Evolutionary conservation across 2,888 invertebrate species (phyloP).

Genomic region (Stenichneumon culpator): DNA sequence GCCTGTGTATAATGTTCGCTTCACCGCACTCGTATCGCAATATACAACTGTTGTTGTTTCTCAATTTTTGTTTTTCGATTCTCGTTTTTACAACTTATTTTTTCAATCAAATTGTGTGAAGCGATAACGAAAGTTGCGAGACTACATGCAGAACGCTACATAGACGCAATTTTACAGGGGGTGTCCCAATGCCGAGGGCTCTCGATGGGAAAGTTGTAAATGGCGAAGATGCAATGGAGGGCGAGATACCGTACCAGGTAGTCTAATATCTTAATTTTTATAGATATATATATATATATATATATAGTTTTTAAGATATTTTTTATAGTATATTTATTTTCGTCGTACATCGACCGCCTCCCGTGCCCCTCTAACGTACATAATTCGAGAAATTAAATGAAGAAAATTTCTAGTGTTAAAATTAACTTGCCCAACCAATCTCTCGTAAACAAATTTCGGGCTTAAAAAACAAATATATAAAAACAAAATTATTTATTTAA

Average conservation of each 20-base stretch:
- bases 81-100: too few species aligned
- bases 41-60: too few species aligned
- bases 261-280: background rate
- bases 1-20: too few species aligned
- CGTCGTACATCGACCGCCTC: background rate
- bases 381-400: background rate
- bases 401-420: background rate
- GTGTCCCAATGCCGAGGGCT: constrained; percentile 43
- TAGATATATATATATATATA: too few species aligned
- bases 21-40: too few species aligned
- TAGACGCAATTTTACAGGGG: constrained; percentile 27
- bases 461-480: background rate
- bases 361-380: background rate
- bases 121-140: background rate
- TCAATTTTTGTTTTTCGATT: too few species aligned
- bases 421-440: background rate
- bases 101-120: background rate
- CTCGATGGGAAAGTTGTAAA: constrained; percentile 64
- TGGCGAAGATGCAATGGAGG: constrained; percentile 73
- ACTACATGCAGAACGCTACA: background rate
- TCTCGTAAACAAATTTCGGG: background rate
- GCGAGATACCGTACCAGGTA: constrained; percentile 80
- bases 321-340: background rate
- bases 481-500: background rate
- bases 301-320: background rate